Evolutionary conservation across 2,113 vertebrate genomes (phyloP), one percentile per base, ranked within the genome.

Genomic region (Neopipo cinnamomea): DNA sequence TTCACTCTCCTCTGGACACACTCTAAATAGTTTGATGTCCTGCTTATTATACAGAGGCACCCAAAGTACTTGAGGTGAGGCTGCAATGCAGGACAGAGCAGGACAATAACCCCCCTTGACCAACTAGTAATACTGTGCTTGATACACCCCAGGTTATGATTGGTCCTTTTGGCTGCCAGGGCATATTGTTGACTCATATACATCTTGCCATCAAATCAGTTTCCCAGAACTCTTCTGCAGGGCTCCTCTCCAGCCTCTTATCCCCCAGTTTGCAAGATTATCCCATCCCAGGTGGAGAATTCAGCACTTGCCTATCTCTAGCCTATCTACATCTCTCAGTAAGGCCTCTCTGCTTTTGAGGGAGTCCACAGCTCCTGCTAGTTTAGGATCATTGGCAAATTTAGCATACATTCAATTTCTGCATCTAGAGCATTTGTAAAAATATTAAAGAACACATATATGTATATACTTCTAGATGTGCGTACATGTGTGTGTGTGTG

Each of bases 221-320:
- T 21, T 23, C n/a, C 7, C 16, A 23, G 31, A 66, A 53, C 5
- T 13, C 56, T 81, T 76, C 39, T 15, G 2, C 3, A 5, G 31
- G 33, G 6, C 30, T 78, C 12, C 0, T 41, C 31, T 50, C 3
- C 46, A 82, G 35, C 28, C 7, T 72, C 18, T 73, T 9, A 10
- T 21, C 2, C 5, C 1, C 8, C 3, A 25, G 6, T 68, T 47
- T 78, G 5, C n/a, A 59, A 8, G 30, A 53, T 71, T 66, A 66
- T 24, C 8, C 18, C 8, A 22, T 42, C 4, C 9, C 30, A 42
- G 8, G 3, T 33, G 22, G 5, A 1, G 1, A 56, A 78, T 50
- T 16, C 5, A 2, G 12, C 5, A 46, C 28, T 83, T 67, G 18
- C 7, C 46, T 47, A 72, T 70, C 14, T 52, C 24, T 14, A 55